Conservation (phyloP, 2,888 invertebrate genomes). For the Gastracanthus pulcherrimus region DNA sequence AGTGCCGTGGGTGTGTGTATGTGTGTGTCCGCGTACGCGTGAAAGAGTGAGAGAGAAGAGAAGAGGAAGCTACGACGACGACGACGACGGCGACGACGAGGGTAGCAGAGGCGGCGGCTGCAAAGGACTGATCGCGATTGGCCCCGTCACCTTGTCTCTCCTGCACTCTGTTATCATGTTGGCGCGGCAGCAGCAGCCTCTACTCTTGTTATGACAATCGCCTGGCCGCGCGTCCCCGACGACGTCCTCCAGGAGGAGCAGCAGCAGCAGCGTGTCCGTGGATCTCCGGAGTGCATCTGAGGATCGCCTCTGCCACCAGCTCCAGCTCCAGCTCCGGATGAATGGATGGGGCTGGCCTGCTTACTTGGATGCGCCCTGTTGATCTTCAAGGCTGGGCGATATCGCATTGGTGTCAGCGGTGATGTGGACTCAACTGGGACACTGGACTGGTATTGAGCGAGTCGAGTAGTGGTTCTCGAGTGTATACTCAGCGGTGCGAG, state of each 20-base stretch:
- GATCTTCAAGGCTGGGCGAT: neutral
- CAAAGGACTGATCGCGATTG: conserved; percentile 28
- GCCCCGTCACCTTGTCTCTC: conserved; percentile 7
- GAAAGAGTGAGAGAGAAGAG: too few species aligned
- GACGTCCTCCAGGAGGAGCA: conserved; percentile 4
- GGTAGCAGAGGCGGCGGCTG: too few species aligned
- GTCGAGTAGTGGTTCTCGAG: too few species aligned
- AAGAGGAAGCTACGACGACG: neutral
- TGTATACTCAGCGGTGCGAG: neutral
- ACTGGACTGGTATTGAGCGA: neutral
- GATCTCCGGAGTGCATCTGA: neutral
- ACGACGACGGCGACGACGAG: conserved; percentile 45
- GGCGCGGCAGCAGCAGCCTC: neutral
- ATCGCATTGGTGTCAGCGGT: neutral
- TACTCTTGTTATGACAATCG: conserved; percentile 52
- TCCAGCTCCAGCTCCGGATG: neutral
- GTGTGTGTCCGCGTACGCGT: too few species aligned
- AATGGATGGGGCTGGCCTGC: neutral
- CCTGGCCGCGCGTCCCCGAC: conserved; percentile 21
- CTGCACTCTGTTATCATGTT: neutral
- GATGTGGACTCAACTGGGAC: neutral
- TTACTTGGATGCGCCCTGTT: neutral
- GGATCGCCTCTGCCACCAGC: neutral
- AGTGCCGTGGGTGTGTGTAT: conserved; percentile 29
- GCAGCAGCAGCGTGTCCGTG: neutral